These are phyloP conservation scores for Lepus europaeus DNA, from an alignment of 2,113 vertebrate species.

Conservation along the genomic window DNA sequence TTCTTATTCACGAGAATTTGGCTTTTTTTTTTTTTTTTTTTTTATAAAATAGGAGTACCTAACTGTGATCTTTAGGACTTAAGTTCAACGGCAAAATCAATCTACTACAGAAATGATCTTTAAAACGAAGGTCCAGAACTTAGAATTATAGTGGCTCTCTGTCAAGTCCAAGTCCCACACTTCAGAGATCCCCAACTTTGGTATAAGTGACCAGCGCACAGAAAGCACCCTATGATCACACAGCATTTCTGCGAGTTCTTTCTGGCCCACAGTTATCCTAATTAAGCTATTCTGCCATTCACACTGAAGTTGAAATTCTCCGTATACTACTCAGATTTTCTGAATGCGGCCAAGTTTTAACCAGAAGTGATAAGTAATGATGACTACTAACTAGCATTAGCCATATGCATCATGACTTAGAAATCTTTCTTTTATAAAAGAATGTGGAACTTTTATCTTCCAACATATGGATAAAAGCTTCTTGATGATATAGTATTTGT, in stretches of 20 bases:
- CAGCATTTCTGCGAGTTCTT: slow-evolving; percentile 9
- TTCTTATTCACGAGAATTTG: not conserved
- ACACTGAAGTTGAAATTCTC: slow-evolving; percentile 8
- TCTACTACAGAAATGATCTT: slow-evolving; percentile 1
- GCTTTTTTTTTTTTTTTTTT: not conserved
- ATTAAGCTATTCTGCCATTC: not conserved
- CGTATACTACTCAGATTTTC: not conserved
- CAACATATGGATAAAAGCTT: slow-evolving; percentile 41
- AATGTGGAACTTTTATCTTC: slow-evolving; percentile 63
- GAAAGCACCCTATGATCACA: not conserved
- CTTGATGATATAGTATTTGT: slow-evolving; percentile 34
- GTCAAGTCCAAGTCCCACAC: not conserved
- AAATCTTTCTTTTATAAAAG: slow-evolving; percentile 70
- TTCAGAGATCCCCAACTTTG: slow-evolving; percentile 66
- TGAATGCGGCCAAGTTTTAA: slow-evolving; percentile 61
- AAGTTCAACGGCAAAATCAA: slow-evolving; percentile 9
- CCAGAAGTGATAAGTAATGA: slow-evolving; percentile 24
- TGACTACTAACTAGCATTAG: not conserved
- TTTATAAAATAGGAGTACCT: not conserved
- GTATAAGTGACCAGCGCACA: slow-evolving; percentile 10
- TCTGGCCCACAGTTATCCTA: not conserved
- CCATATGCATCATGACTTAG: slow-evolving; percentile 27
- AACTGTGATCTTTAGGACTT: slow-evolving; percentile 2
- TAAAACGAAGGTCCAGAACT: slow-evolving; percentile 35
- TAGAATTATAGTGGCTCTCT: not conserved